Percentiles rank a stretch among this genome's conserved stretches.
Conservation (phyloP, 92 coral and sea anemone species). For the Nematostella vectensis region DNA sequence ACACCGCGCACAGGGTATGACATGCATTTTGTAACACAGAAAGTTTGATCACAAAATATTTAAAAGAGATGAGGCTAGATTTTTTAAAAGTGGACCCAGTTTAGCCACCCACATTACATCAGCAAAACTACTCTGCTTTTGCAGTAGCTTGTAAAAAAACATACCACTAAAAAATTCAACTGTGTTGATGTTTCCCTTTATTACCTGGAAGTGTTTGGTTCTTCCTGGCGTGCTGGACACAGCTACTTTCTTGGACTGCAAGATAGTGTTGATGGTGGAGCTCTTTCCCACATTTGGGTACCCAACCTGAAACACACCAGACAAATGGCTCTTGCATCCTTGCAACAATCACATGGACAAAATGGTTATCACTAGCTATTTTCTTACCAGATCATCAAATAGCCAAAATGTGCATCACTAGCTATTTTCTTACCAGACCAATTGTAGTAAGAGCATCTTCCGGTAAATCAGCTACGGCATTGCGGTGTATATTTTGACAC, state of each 20-base stretch:
- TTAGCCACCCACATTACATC: too few species aligned
- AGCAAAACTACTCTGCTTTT: too few species aligned
- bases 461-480: slow-evolving; percentile 4
- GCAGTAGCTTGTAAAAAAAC: too few species aligned
- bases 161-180: too few species aligned
- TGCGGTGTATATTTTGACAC: slow-evolving; percentile 46
- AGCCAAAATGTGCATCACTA: too few species aligned
- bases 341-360: neutral
- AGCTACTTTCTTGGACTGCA: slow-evolving; percentile 87
- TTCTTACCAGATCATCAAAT: neutral
- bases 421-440: slow-evolving; percentile 74
- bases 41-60: too few species aligned
- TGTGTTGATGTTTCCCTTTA: too few species aligned
- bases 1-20: too few species aligned
- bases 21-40: too few species aligned
- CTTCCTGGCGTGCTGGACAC: slow-evolving; percentile 95
- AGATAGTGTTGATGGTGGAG: slow-evolving; percentile 84
- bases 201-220: slow-evolving; percentile 98
- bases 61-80: too few species aligned
- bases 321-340: too few species aligned
- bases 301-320: slow-evolving; percentile 60
- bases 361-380: neutral
- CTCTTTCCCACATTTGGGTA: slow-evolving; percentile 98
- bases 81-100: too few species aligned
- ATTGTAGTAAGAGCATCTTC: slow-evolving; percentile 30